Conservation (phyloP, 2,888 invertebrate genomes). For the Lepetodrilus schrolli region DNA sequence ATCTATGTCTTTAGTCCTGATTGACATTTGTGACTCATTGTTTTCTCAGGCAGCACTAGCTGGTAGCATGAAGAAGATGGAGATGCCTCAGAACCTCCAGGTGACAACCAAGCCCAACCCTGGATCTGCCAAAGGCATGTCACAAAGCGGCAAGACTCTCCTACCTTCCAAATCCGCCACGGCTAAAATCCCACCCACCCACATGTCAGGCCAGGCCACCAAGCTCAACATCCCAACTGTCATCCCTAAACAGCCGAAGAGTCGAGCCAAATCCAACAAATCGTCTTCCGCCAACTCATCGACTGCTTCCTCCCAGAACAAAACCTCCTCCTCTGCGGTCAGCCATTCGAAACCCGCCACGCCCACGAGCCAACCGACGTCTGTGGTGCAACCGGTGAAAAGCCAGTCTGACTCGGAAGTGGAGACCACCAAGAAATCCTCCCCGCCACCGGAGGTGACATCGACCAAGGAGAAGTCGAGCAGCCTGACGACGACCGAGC, state of each 20-base stretch:
- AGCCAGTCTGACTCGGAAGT: slow-evolving; percentile 62
- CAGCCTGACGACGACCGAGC: background rate
- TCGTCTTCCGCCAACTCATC: slow-evolving; percentile 30
- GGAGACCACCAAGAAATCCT: slow-evolving; percentile 46
- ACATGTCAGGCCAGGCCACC: slow-evolving; percentile 31
- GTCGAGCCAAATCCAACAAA: slow-evolving; percentile 41
- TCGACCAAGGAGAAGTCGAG: background rate
- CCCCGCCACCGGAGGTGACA: background rate
- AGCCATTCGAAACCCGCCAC: slow-evolving; percentile 53
- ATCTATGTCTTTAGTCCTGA: background rate
- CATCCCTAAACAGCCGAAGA: slow-evolving; percentile 35
- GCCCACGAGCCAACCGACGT: slow-evolving; percentile 45
- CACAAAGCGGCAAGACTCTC: slow-evolving; percentile 58
- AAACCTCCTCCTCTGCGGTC: slow-evolving; percentile 22
- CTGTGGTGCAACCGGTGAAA: slow-evolving; percentile 37
- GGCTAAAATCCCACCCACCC: slow-evolving; percentile 63
- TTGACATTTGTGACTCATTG: no score
- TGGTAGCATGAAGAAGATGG: slow-evolving; percentile 37
- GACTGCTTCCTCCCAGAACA: slow-evolving; percentile 11
- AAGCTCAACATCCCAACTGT: slow-evolving; percentile 40
- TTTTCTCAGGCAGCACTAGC: slow-evolving; percentile 1
- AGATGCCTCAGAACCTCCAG: slow-evolving; percentile 39
- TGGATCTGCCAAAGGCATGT: slow-evolving; percentile 29
- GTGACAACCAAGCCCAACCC: slow-evolving; percentile 3
- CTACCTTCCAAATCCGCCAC: slow-evolving; percentile 61